Conservation (phyloP, 2,888 invertebrate species). For the Therioaphis trifolii region DNA sequence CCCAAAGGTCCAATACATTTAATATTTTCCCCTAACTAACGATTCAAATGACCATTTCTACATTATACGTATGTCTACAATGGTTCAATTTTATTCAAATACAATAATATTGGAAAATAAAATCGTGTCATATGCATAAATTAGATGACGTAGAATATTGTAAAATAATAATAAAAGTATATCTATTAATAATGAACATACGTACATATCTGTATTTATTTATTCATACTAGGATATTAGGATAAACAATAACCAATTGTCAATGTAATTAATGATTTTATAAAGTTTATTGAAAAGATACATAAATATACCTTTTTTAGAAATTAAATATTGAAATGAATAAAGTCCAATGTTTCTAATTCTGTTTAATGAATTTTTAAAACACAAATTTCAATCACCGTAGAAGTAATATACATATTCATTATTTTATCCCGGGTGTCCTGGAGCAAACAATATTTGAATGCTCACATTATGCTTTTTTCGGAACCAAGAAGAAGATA, state of each 20-base stretch:
- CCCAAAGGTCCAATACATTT: conserved; percentile 20
- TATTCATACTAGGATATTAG: not conserved
- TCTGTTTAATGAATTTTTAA: not conserved
- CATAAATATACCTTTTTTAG: too few species aligned
- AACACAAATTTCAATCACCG: too few species aligned
- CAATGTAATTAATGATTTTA: too few species aligned
- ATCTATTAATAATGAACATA: not conserved
- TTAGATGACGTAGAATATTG: conserved; percentile 19
- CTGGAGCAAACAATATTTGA: too few species aligned
- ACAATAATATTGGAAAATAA: conserved; percentile 12
- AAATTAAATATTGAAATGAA: not conserved
- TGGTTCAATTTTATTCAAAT: conserved; percentile 27
- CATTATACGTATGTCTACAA: conserved; percentile 13
- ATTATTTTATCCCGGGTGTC: too few species aligned
- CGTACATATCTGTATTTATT: conserved; percentile 12
- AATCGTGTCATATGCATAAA: not conserved
- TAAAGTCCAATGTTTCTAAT: not conserved
- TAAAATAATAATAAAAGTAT: conserved; percentile 31
- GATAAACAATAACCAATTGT: too few species aligned
- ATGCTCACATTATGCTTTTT: too few species aligned
- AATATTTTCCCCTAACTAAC: not conserved
- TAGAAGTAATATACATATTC: too few species aligned
- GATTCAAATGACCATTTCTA: not conserved
- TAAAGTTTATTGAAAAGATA: too few species aligned
- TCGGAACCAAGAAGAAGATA: too few species aligned